Conservation (phyloP, 2,113 vertebrate genomes). For the Phalacrocorax carbo region DNA sequence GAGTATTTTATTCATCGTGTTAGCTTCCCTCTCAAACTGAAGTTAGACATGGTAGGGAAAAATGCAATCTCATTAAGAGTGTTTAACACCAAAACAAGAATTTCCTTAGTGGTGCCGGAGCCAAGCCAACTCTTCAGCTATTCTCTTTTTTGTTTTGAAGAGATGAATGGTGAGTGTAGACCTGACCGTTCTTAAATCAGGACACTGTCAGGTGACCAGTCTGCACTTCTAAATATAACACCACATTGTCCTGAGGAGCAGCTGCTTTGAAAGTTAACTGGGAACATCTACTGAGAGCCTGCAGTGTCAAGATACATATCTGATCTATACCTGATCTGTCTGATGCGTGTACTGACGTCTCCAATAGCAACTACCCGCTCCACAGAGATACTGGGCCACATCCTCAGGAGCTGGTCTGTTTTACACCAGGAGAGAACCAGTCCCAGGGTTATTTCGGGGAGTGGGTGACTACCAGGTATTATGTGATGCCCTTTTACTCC, state of each 20-base stretch:
- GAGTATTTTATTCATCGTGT: background rate
- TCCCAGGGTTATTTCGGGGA: background rate
- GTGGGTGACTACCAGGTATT: background rate
- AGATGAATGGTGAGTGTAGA: background rate
- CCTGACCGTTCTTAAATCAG: constrained; percentile 19
- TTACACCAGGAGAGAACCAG: background rate
- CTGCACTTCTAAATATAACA: constrained; percentile 54
- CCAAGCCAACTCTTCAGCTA: background rate
- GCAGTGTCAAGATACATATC: background rate
- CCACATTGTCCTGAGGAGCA: constrained; percentile 36
- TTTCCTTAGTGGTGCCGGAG: background rate
- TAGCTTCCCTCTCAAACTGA: background rate
- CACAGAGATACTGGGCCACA: background rate
- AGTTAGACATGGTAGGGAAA: background rate
- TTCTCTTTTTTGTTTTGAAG: background rate
- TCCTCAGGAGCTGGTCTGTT: background rate
- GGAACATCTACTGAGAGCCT: background rate
- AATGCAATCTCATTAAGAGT: background rate
- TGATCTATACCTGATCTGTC: background rate
- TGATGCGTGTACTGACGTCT: background rate
- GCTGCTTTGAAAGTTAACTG: constrained; percentile 49
- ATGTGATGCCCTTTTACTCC: background rate
- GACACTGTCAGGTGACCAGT: constrained; percentile 46
- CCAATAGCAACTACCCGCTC: rapidly evolving
- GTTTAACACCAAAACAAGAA: background rate